Percentiles rank a stretch among this genome's conserved stretches.
These are phyloP conservation scores for Microcebus griseorufus DNA, from an alignment of 2,113 vertebrate genomes.

Conservation along the genomic window DNA sequence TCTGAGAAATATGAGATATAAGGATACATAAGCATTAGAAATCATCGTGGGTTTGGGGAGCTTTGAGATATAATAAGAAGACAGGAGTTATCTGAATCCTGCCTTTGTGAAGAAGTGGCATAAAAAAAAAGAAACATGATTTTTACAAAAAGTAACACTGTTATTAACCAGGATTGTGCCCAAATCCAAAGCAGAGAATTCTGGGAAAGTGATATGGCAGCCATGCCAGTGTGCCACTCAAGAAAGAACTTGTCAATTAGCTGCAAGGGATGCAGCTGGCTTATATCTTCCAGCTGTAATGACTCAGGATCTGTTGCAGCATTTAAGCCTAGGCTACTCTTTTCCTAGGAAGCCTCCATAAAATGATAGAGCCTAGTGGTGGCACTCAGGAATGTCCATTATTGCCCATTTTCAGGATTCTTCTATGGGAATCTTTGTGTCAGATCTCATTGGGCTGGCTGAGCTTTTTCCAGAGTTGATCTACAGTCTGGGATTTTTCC, in stretches of 20 bases:
- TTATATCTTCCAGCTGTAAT: no score
- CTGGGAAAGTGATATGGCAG: neutral
- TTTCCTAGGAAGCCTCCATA: neutral
- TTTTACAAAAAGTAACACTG: neutral
- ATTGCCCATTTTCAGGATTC: neutral
- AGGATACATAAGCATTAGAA: neutral
- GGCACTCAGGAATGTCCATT: neutral
- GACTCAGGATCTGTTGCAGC: neutral
- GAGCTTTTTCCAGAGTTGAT: neutral
- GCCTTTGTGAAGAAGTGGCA: neutral
- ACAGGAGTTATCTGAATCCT: neutral
- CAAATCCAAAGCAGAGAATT: neutral
- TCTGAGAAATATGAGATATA: neutral
- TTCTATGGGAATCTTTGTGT: neutral
- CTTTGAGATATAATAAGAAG: neutral
- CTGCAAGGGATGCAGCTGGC: neutral
- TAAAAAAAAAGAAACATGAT: neutral
- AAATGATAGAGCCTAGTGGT: neutral
- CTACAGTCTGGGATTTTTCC: neutral
- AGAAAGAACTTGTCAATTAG: neutral
- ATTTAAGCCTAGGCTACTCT: neutral
- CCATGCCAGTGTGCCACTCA: neutral
- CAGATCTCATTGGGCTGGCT: neutral
- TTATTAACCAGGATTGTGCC: neutral
- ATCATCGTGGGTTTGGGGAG: neutral